phyloP scores from a whole-genome alignment of 1,140 invertebrate species.

The Phthorimaea operculella region DNA sequence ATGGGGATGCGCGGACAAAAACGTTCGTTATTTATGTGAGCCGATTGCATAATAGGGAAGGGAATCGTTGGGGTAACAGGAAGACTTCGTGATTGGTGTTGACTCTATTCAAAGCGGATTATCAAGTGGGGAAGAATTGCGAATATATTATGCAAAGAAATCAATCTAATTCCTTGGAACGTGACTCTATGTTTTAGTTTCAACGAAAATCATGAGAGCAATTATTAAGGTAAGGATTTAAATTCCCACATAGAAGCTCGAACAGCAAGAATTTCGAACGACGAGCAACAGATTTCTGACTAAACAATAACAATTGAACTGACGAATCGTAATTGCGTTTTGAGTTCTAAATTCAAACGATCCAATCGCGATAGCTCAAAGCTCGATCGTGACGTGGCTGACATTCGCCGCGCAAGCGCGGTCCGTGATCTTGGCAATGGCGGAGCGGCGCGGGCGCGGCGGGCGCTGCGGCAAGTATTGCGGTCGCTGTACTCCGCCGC shows the following conservation, averaged over 20 bases:
- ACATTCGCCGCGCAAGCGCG: constrained; percentile 58
- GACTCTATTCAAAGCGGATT: too few relatives aligned
- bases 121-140: too few relatives aligned
- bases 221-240: too few relatives aligned
- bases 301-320: constrained; percentile 11
- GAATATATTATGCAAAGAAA: too few relatives aligned
- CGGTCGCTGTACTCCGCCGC: constrained; percentile 57
- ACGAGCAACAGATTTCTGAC: not conserved
- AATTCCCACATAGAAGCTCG: too few relatives aligned
- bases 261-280: not conserved
- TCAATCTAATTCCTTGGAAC: too few relatives aligned
- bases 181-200: too few relatives aligned
- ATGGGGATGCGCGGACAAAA: constrained; percentile 50
- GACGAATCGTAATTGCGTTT: constrained; percentile 41
- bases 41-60: constrained; percentile 55
- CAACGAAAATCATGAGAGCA: too few relatives aligned
- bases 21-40: constrained; percentile 40
- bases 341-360: constrained; percentile 45
- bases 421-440: constrained; percentile 66
- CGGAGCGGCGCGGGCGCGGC: constrained; percentile 22
- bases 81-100: constrained; percentile 38
- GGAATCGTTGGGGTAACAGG: constrained; percentile 41
- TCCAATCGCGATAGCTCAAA: constrained; percentile 51
- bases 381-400: constrained; percentile 60
- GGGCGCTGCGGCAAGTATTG: constrained; percentile 44